Evolutionary conservation across 2,888 invertebrate genomes (phyloP).

Genomic region (Morpho helenor): DNA sequence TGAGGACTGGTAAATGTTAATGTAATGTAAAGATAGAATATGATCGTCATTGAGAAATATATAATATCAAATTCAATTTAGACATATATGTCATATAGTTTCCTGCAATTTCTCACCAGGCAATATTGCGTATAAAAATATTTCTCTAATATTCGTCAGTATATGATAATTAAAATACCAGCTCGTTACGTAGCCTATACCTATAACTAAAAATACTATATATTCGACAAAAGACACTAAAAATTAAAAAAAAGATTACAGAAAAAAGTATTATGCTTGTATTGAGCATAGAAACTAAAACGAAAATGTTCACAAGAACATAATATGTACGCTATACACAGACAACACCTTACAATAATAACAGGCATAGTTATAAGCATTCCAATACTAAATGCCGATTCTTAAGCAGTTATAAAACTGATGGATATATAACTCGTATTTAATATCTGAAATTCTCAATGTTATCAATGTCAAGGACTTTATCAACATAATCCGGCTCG

Average conservation of each 20-base stretch:
- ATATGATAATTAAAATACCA: background rate
- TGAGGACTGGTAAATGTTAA: background rate
- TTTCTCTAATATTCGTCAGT: no score
- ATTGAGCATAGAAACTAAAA: constrained; percentile 12
- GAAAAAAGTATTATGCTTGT: constrained; percentile 20
- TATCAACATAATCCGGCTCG: background rate
- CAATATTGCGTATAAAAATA: no score
- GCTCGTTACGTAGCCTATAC: background rate
- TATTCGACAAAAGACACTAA: background rate
- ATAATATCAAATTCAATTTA: no score
- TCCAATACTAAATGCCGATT: constrained; percentile 15
- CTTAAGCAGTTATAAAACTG: no score
- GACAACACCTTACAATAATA: constrained; percentile 21
- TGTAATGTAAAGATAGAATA: no score
- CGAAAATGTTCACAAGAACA: constrained; percentile 5
- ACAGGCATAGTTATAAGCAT: constrained; percentile 19
- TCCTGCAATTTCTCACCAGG: no score
- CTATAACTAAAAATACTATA: constrained; percentile 6
- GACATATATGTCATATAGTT: no score
- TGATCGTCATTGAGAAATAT: no score
- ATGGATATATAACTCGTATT: no score
- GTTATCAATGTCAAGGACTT: no score
- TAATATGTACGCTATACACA: constrained; percentile 4
- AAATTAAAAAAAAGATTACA: constrained; percentile 7
- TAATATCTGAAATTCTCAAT: no score